Evolutionary conservation across 2,888 invertebrate genomes (phyloP).

Genomic region (Harpalus rufipes): DNA sequence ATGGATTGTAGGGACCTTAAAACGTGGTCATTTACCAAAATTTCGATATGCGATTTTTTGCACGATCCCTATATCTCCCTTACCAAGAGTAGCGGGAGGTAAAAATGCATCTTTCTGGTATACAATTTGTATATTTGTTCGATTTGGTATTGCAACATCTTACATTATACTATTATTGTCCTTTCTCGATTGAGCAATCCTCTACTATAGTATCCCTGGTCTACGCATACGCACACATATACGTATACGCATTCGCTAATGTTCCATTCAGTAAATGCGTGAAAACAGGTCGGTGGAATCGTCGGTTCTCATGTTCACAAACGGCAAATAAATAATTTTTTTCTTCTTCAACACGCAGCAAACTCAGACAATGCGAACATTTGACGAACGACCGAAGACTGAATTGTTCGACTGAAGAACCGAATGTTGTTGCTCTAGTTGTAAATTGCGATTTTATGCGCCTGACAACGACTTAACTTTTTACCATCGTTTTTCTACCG

Average conservation of each 20-base stretch:
- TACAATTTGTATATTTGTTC: too few species aligned
- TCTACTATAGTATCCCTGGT: not conserved
- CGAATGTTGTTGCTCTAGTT: constrained; percentile 43
- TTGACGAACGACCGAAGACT: constrained; percentile 71
- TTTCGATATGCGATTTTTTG: too few species aligned
- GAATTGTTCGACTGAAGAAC: constrained; percentile 69
- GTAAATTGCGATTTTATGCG: constrained; percentile 49
- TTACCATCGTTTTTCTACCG: constrained; percentile 3
- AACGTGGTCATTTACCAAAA: too few species aligned
- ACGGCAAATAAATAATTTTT: constrained; percentile 74
- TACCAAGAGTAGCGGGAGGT: too few species aligned
- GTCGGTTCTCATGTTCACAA: constrained; percentile 67
- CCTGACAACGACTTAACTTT: constrained; percentile 24
- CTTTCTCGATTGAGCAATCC: not conserved
- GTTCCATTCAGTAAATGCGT: constrained; percentile 76
- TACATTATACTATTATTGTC: not conserved
- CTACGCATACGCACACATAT: constrained; percentile 37
- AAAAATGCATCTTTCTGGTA: too few species aligned
- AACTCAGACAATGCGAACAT: constrained; percentile 72
- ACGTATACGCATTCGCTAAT: constrained; percentile 70
- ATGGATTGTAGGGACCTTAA: too few species aligned
- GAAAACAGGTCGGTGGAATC: constrained; percentile 73
- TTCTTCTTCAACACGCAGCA: constrained; percentile 63
- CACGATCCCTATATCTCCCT: too few species aligned
- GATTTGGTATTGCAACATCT: not conserved